Conservation (phyloP, 2,113 vertebrate species). For the Bucco capensis region DNA sequence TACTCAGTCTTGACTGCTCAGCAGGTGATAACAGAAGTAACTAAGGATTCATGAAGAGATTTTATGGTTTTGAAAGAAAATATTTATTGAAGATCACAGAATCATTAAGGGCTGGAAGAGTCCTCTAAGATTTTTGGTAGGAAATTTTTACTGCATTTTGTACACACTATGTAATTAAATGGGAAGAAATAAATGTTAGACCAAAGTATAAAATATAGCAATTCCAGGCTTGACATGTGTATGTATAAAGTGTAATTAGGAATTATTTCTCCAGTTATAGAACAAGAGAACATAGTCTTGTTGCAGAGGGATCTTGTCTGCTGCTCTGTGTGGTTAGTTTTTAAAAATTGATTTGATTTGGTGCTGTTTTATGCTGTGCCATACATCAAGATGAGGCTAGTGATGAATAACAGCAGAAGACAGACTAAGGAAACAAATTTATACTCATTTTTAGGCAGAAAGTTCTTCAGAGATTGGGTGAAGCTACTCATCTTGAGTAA, state of each 20-base stretch:
- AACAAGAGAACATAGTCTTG: neutral
- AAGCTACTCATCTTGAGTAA: neutral
- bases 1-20: neutral
- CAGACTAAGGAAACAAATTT: neutral
- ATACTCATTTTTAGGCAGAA: neutral
- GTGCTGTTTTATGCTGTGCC: neutral
- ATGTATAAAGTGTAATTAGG: neutral
- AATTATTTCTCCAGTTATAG: neutral
- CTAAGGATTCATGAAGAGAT: neutral
- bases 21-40: neutral
- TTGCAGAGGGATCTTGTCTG: neutral
- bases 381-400: neutral
- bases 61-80: neutral
- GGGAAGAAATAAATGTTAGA: neutral
- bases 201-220: neutral
- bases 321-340: neutral
- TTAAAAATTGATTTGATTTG: no score
- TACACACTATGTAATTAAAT: neutral
- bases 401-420: neutral
- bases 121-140: no score
- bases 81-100: no score
- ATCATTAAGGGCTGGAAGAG: no score
- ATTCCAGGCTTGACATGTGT: neutral
- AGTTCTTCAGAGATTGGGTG: neutral
- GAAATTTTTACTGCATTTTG: neutral